Evolutionary conservation across 2,113 vertebrate species (phyloP), one percentile per base, ranked within the genome.

Genomic region (Gnathochromis pfefferi): DNA sequence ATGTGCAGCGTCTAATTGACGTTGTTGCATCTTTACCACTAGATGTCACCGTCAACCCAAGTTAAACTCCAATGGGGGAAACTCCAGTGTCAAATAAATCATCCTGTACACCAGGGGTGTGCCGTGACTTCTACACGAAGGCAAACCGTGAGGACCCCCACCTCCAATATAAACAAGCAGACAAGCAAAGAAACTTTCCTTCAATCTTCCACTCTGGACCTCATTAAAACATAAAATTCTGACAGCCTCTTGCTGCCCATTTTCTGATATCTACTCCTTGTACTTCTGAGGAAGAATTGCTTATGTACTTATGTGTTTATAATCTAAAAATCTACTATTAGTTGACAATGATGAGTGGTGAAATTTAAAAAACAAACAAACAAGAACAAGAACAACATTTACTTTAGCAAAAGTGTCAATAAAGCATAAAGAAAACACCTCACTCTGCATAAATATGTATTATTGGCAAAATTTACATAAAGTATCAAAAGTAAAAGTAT

Each of bases 11-110:
- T 23, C 19, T 38, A 16, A 21, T 28, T 7, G 86, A 90, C 49
- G 79, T 21, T 92, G 53, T 8, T 51, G 12, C 1, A 42, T 31
- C 2, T 80, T 65, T 49, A 70, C 49, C 94, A 40, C 91, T 88
- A 91, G 95, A 88, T 82, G 93, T 82, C 92, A 19, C 65, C 89
- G 8, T 78, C 7, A 57, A 60, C 45, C 81, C 65, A 81, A 31
- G 45, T 68, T n/a, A 31, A 47, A 17, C 31, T 42, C 9, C 17
- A 16, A 23, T 45, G 16, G 17, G 17, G 23, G 10, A 12, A 73
- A 45, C 73, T n/a, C 16, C 23, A 10, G 38, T 45, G 38, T 73
- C 21, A 45, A 45, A 73, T 45, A 73, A 73, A 10, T 45, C 21
- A 45, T 73, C 40, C 63, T 40, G 12, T 68, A 40, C 7, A 68